Conservation (phyloP, 2,797 vertebrate genomes). For the Girardinus metallicus region DNA sequence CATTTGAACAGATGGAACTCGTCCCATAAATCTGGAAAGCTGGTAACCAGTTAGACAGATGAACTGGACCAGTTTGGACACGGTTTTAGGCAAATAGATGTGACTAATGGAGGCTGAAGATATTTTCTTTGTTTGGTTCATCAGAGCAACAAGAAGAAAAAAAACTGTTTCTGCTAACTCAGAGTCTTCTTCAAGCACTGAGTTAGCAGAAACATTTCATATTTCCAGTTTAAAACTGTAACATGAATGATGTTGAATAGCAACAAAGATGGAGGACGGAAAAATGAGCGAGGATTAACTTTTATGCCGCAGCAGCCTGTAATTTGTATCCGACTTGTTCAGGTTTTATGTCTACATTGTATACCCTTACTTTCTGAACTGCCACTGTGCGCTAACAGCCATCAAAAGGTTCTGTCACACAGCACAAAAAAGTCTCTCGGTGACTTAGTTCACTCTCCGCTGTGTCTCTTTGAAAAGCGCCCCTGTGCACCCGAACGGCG, state of each 20-base stretch:
- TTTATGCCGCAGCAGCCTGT: constrained; percentile 55
- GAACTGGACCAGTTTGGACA: background rate
- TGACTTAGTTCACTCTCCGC: constrained; percentile 50
- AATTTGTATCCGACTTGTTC: constrained; percentile 56
- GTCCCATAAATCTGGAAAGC: background rate
- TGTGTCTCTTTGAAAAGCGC: constrained; percentile 58
- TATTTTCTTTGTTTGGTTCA: no score
- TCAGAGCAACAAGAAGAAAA: background rate
- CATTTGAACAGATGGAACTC: background rate
- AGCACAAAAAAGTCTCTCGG: constrained; percentile 31
- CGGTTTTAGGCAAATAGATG: background rate
- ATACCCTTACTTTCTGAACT: constrained; percentile 64
- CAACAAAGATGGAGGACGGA: constrained; percentile 18
- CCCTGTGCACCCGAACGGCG: constrained; percentile 67
- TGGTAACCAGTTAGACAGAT: background rate
- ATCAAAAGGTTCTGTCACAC: constrained; percentile 58
- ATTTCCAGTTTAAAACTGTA: constrained; percentile 9
- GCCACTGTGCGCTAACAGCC: constrained; percentile 51
- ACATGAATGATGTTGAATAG: constrained; percentile 28
- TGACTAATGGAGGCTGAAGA: background rate
- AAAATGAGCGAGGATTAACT: constrained; percentile 52
- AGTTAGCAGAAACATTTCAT: background rate
- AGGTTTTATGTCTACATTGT: constrained; percentile 58
- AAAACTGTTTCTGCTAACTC: no score
- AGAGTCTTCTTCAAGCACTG: background rate